A percentile compares a stretch with the other conserved stretches of the same genome.
Conservation (phyloP, 2,888 invertebrate species). For the Campoplex capitator region DNA sequence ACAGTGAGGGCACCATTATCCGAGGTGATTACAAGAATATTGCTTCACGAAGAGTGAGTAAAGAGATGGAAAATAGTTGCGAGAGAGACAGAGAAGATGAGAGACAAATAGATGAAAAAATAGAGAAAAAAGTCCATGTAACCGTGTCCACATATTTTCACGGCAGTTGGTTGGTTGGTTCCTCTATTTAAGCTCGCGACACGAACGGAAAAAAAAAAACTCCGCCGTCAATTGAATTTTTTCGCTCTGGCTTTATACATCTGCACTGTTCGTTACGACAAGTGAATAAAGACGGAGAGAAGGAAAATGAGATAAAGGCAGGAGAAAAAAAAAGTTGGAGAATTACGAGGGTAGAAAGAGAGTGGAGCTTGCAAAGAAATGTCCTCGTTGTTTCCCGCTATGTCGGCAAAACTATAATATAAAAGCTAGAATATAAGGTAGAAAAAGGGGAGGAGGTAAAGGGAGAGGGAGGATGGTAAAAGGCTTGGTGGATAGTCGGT, state of each 20-base stretch:
- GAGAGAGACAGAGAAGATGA: neutral
- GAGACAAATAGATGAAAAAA: neutral
- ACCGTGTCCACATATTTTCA: conserved; percentile 29
- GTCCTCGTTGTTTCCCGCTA: conserved; percentile 54
- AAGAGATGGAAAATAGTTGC: neutral
- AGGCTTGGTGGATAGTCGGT: conserved; percentile 28
- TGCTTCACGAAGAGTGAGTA: conserved; percentile 38
- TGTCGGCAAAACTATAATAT: conserved; percentile 56
- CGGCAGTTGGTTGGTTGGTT: conserved; percentile 14
- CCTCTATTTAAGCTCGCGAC: conserved; percentile 4
- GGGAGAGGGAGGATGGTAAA: conserved; percentile 8
- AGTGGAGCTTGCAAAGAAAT: conserved; percentile 45
- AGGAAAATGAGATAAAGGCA: conserved; percentile 29
- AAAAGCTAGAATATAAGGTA: conserved; percentile 42
- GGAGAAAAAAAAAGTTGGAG: conserved; percentile 3
- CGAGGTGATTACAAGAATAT: conserved; percentile 67
- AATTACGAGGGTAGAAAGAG: conserved; percentile 29
- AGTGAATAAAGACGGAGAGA: conserved; percentile 49
- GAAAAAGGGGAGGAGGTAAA: neutral
- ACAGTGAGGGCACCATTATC: conserved; percentile 55
- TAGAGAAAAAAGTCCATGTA: neutral
- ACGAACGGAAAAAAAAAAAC: conserved; percentile 14
- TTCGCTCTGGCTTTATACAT: conserved; percentile 26
- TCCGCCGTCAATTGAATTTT: conserved; percentile 43
- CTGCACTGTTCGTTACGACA: conserved; percentile 45